phyloP scores from a whole-genome alignment of 2,888 invertebrate species.

The Sussaba pulchella region DNA sequence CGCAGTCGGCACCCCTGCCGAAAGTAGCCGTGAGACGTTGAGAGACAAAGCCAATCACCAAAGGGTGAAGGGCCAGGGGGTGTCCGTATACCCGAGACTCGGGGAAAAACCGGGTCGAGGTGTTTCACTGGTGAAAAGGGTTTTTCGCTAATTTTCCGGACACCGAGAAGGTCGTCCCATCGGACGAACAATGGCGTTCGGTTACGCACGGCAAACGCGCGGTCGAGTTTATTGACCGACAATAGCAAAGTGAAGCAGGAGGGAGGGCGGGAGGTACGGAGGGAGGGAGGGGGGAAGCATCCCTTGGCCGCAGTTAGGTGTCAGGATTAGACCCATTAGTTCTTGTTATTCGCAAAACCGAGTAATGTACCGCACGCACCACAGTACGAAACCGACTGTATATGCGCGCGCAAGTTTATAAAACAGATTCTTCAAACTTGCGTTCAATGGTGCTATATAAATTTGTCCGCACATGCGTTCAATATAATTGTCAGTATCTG shows the following conservation, averaged over 20 bases:
- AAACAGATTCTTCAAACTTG: background rate
- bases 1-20: too few relatives aligned
- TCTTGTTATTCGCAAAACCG: constrained; percentile 69
- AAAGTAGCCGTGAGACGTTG: background rate
- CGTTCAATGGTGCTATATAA: background rate
- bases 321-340: constrained; percentile 71
- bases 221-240: constrained; percentile 70
- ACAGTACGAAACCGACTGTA: background rate
- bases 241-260: too few relatives aligned
- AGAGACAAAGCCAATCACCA: constrained; percentile 24
- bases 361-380: constrained; percentile 56
- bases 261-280: too few relatives aligned
- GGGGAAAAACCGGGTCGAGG: constrained; percentile 61
- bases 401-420: background rate
- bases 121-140: constrained; percentile 63
- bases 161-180: constrained; percentile 48
- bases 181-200: constrained; percentile 32
- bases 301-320: constrained; percentile 58
- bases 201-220: constrained; percentile 37
- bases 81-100: constrained; percentile 65
- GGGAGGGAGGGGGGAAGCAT: background rate
- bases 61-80: too few relatives aligned
- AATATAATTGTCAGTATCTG: too few relatives aligned
- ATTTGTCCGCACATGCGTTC: background rate
- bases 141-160: constrained; percentile 62